A percentile compares a stretch with the other conserved stretches of the same genome.
phyloP scores from a whole-genome alignment of 2,888 invertebrate genomes.

The Sinhomidia bicolor region DNA sequence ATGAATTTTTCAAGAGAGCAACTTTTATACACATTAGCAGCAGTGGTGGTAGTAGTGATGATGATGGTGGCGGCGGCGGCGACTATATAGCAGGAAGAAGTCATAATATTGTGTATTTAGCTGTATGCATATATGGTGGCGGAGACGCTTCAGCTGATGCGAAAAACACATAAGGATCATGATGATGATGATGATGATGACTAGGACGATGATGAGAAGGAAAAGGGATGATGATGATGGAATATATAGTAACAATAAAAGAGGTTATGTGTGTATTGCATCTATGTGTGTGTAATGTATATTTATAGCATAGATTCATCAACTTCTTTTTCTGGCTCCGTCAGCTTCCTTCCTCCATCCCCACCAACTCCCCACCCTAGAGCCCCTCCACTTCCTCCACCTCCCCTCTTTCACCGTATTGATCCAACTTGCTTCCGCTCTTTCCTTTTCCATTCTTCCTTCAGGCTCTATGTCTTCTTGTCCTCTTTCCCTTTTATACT shows the following conservation, averaged over 20 bases:
- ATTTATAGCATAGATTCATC: slow-evolving; percentile 72
- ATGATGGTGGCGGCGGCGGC: background rate
- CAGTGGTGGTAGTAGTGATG: background rate
- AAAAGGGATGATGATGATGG: slow-evolving; percentile 68
- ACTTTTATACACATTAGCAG: slow-evolving; percentile 55
- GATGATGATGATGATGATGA: slow-evolving; percentile 62
- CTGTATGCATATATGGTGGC: slow-evolving; percentile 11
- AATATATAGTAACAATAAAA: slow-evolving; percentile 69
- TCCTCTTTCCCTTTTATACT: slow-evolving; percentile 58
- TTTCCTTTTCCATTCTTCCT: slow-evolving; percentile 75
- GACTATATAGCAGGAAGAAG: background rate
- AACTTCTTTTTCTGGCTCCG: slow-evolving; percentile 73
- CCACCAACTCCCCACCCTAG: slow-evolving; percentile 72
- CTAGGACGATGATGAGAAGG: slow-evolving; percentile 63
- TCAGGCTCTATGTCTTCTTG: slow-evolving; percentile 67
- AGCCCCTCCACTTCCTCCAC: slow-evolving; percentile 70
- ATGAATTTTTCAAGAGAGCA: slow-evolving; percentile 70
- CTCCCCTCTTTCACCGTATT: slow-evolving; percentile 74
- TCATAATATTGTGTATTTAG: background rate
- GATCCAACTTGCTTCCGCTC: slow-evolving; percentile 75
- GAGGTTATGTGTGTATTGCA: slow-evolving; percentile 54
- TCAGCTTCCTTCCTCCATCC: slow-evolving; percentile 74
- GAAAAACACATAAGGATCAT: slow-evolving; percentile 69
- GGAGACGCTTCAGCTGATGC: slow-evolving; percentile 33
- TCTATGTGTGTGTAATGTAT: slow-evolving; percentile 60